Percentiles rank a stretch among this genome's conserved stretches.
phyloP scores from a whole-genome alignment of 2,888 invertebrate genomes.

The Amiota minor region DNA sequence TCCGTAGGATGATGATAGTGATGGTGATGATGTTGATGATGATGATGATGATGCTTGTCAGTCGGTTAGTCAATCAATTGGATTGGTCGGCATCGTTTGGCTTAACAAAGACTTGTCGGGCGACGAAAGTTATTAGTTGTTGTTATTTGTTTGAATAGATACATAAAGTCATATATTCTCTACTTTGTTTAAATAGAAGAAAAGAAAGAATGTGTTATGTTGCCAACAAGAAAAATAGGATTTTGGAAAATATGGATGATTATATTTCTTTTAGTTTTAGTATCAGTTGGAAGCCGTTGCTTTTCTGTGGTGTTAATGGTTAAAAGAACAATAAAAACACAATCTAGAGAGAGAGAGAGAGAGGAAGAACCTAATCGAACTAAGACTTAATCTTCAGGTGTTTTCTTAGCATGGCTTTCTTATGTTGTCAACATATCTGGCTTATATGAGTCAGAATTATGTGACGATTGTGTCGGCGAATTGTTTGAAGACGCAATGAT shows the following conservation, averaged over 20 bases:
- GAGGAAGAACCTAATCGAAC: slow-evolving; percentile 53
- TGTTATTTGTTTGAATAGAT: slow-evolving; percentile 70
- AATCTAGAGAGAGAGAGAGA: slow-evolving; percentile 55
- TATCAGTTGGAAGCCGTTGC: slow-evolving; percentile 35
- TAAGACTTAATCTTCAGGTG: slow-evolving; percentile 69
- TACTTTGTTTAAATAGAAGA: slow-evolving; percentile 35
- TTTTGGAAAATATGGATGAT: no score
- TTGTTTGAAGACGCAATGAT: slow-evolving; percentile 48
- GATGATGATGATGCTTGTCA: no score
- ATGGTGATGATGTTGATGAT: neutral
- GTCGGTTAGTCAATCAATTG: neutral
- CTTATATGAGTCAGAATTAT: slow-evolving; percentile 68
- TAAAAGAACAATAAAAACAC: slow-evolving; percentile 32
- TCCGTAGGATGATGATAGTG: slow-evolving; percentile 2
- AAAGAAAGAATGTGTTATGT: neutral
- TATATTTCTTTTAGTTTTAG: neutral
- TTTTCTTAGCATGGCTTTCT: slow-evolving; percentile 56
- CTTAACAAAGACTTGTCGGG: slow-evolving; percentile 47
- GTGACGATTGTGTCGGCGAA: slow-evolving; percentile 56
- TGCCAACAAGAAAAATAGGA: no score
- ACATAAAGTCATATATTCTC: slow-evolving; percentile 58
- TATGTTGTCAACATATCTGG: slow-evolving; percentile 73
- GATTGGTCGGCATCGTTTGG: neutral
- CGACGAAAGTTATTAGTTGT: slow-evolving; percentile 66
- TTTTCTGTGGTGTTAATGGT: slow-evolving; percentile 47